Evolutionary conservation across 1,140 invertebrate species (phyloP), one percentile per base, ranked within the genome.

Genomic region (Heliconius eleuchia): DNA sequence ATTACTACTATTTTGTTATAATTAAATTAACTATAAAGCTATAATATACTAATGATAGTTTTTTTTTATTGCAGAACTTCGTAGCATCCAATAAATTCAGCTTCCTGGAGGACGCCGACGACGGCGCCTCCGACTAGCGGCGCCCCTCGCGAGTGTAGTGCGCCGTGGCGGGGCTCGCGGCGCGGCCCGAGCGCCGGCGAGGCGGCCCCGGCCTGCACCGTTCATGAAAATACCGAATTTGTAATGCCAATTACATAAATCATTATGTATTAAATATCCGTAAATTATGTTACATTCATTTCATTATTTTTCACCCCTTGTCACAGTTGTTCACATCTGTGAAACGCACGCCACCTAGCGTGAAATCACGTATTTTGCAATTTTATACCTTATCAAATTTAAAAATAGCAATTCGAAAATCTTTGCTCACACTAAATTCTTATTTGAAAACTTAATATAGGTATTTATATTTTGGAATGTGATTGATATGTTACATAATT

Each of bases 71-170:
- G 18, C 95, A 96, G 96, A 96, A 96, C 87, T 96, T 96, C 82
- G 95, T 95, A 85, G 95, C 95, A 88, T 95, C 95, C 84, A 96
- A 96, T 85, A 96, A 96, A 93, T 96, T 94, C 87, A 95, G 94
- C 86, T 95, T 92, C 89, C 85, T 95, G 73, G 92, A 94, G 76
- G 93, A 92, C 85, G 92, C 90, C 73, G 92, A 93, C 82, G 92
- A 93, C 84, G 91, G 81, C 76, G 88, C 80, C 34, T 93, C 92
- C 80, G 93, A 66, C 60, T 66, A 66, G 60, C 27, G 60, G 60
- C 55, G 42, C 42, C 42, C 55, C 19, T 1, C 55, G 55, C 55
- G 83, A 80, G 89, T 88, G 81, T 85, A 86, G 90, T 90, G 88
- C 87, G 87, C 88, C 87, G 84, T 86, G 66, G 87, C 87, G 91